These are phyloP conservation scores for Drosophila elegans DNA, from an alignment of 1,140 invertebrate genomes.

Conservation along the genomic window DNA sequence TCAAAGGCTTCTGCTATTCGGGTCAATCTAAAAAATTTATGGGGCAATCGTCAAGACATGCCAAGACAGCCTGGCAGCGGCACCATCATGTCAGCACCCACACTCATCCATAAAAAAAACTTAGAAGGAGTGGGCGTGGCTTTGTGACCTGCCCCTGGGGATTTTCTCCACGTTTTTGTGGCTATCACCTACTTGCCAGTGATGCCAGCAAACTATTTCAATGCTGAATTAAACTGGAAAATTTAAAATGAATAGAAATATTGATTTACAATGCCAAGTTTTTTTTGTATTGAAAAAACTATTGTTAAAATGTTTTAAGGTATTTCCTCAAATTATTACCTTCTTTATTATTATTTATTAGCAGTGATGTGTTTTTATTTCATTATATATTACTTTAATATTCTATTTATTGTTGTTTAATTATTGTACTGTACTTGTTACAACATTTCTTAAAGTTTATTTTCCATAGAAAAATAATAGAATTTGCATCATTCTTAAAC, in stretches of 20 bases:
- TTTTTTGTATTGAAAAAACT: too few relatives aligned
- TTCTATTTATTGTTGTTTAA: too few relatives aligned
- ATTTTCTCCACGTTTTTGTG: slow-evolving; percentile 2
- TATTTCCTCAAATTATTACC: too few relatives aligned
- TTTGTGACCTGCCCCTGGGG: slow-evolving; percentile 13
- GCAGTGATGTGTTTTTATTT: too few relatives aligned
- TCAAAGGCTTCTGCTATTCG: slow-evolving; percentile 68
- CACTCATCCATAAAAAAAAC: neutral
- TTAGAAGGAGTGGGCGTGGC: slow-evolving; percentile 1
- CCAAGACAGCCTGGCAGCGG: slow-evolving; percentile 44
- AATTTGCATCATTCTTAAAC: too few relatives aligned
- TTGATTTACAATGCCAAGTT: too few relatives aligned
- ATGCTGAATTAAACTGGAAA: neutral
- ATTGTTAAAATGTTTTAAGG: too few relatives aligned
- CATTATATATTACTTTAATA: too few relatives aligned
- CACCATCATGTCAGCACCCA: slow-evolving; percentile 54
- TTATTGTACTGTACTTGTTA: too few relatives aligned
- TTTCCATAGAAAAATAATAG: too few relatives aligned
- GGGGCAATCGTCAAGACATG: slow-evolving; percentile 72
- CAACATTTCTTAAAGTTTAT: too few relatives aligned
- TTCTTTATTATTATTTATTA: too few relatives aligned
- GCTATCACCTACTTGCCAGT: slow-evolving; percentile 9
- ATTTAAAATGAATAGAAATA: neutral
- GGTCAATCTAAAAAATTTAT: slow-evolving; percentile 77
- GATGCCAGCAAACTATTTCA: neutral